Conservation (phyloP, 2,797 vertebrate genomes). For the Myotis myotis region DNA sequence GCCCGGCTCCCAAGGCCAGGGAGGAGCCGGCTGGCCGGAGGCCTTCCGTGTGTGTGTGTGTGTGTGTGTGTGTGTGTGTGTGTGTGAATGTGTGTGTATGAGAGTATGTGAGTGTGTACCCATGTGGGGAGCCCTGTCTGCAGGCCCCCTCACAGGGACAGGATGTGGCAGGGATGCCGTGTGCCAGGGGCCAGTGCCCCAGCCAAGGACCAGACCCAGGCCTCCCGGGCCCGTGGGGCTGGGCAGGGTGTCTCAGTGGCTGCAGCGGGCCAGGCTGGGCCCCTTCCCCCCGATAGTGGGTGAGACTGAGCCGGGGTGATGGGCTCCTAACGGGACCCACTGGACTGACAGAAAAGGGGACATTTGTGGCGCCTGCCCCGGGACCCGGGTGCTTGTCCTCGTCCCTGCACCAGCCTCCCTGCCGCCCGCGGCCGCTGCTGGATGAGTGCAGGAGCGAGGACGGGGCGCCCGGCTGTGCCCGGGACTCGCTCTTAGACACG, state of each 20-base stretch:
- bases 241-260: neutral
- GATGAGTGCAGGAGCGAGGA: no score
- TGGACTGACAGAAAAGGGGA: neutral
- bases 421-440: no score
- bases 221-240: neutral
- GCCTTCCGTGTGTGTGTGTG: neutral
- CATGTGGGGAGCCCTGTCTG: neutral
- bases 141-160: neutral
- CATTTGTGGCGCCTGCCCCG: neutral
- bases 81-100: no score
- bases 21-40: no score
- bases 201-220: neutral
- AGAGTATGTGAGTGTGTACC: no score
- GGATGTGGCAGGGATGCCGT: rapidly evolving
- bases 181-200: neutral
- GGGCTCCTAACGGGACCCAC: neutral
- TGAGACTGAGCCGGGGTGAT: neutral
- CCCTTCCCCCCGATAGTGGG: no score
- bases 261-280: rapidly evolving
- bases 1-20: no score
- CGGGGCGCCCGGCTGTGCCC: no score
- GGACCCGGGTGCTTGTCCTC: no score
- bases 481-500: no score
- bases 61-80: no score
- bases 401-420: no score